Evolutionary conservation across 2,797 vertebrate genomes (phyloP).

Genomic region (Lagocephalus sceleratus): DNA sequence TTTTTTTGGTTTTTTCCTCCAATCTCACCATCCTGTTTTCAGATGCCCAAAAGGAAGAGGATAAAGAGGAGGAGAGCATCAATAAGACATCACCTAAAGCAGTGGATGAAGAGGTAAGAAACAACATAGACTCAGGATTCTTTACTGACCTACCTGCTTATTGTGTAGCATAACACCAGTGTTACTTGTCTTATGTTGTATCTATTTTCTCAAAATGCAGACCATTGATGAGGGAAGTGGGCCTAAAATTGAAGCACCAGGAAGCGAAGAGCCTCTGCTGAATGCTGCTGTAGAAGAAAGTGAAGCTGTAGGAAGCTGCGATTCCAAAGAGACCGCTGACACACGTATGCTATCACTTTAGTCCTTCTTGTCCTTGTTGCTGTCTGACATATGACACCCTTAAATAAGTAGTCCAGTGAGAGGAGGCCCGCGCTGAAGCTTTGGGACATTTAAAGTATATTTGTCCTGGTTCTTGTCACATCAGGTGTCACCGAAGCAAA

Average conservation of each 20-base stretch:
- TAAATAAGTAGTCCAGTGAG: too few species aligned
- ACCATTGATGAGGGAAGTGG: constrained; percentile 58
- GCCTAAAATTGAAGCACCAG: constrained; percentile 12
- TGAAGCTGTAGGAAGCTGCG: constrained; percentile 22
- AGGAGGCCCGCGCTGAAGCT: neutral
- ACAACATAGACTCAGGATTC: neutral
- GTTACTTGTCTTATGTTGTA: neutral
- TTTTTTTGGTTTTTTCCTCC: neutral
- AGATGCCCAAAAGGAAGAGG: neutral
- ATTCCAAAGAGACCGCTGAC: constrained; percentile 27
- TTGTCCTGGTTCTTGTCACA: neutral
- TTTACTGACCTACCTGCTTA: neutral
- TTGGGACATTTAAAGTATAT: neutral
- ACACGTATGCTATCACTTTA: constrained; percentile 26
- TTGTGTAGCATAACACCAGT: neutral
- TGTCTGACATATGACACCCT: too few species aligned
- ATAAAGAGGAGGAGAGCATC: constrained; percentile 3
- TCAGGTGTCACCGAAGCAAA: constrained; percentile 55
- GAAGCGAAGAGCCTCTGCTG: constrained; percentile 36
- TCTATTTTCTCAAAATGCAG: constrained; percentile 43
- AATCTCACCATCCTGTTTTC: neutral
- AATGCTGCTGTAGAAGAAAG: constrained; percentile 22
- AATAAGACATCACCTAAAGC: constrained; percentile 10
- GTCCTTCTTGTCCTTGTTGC: neutral
- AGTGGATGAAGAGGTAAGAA: constrained; percentile 37